Evolutionary conservation across 2,113 vertebrate species (phyloP).

Genomic region (Rynchops niger): DNA sequence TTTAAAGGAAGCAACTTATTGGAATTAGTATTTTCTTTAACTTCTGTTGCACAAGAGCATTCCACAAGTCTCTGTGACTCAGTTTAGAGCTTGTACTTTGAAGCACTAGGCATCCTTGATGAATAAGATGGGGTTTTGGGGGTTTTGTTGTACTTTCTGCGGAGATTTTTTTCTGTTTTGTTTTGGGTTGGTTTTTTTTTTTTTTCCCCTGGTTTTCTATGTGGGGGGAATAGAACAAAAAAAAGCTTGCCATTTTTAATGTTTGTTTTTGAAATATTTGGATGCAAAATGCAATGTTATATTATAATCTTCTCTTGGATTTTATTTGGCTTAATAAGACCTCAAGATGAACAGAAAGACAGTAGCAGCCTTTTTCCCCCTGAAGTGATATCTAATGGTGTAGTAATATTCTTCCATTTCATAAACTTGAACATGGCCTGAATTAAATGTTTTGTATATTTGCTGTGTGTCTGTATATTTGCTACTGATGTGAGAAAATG

Average conservation of each 20-base stretch:
- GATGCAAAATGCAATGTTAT: background rate
- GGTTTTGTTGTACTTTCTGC: background rate
- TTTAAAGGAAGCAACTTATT: background rate
- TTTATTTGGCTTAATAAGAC: slow-evolving; percentile 58
- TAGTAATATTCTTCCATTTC: slow-evolving; percentile 24
- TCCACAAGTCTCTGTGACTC: background rate
- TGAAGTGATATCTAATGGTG: slow-evolving; percentile 36
- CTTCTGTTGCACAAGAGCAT: background rate
- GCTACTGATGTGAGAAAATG: background rate
- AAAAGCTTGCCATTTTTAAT: background rate
- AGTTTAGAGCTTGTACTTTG: background rate
- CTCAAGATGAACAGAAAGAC: slow-evolving; percentile 20
- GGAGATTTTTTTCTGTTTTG: background rate
- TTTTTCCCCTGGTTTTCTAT: background rate
- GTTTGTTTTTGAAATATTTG: background rate
- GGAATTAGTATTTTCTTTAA: background rate
- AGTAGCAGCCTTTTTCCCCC: slow-evolving; percentile 46
- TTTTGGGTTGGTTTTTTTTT: no score
- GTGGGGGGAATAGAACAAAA: background rate
- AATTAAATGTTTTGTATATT: slow-evolving; percentile 4
- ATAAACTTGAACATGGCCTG: background rate
- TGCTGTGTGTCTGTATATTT: background rate
- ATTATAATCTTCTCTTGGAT: slow-evolving; percentile 10
- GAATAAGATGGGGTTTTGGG: background rate
- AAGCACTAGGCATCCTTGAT: background rate